These are phyloP conservation scores for Ferrisia virgata DNA, from an alignment of 2,888 invertebrate species.

Conservation along the genomic window DNA sequence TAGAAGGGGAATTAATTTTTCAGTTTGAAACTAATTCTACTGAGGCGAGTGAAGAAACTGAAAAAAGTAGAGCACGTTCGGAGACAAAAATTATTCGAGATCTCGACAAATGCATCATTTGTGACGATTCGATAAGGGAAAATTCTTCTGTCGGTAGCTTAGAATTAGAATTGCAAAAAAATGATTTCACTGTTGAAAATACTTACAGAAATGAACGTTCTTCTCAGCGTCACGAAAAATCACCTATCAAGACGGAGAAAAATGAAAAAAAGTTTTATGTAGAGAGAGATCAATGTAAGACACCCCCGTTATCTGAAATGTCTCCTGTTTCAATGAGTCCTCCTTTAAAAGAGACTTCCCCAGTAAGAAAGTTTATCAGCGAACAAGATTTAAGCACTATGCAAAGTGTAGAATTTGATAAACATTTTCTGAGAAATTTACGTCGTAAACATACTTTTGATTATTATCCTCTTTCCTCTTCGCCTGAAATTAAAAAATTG, in stretches of 20 bases:
- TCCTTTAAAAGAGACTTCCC: neutral
- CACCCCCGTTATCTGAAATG: slow-evolving; percentile 49
- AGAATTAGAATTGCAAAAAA: neutral
- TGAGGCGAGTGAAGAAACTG: neutral
- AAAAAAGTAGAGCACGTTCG: neutral
- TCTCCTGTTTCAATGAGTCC: slow-evolving; percentile 42
- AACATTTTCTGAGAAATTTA: neutral
- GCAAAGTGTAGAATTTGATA: neutral
- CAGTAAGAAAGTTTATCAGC: neutral
- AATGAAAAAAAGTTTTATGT: neutral
- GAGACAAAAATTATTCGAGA: neutral
- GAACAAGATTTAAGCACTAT: neutral
- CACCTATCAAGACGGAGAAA: neutral
- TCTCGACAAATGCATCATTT: neutral
- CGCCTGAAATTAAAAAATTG: slow-evolving; percentile 9
- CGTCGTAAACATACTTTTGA: neutral
- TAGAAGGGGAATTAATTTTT: neutral
- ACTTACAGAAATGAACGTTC: too few species aligned
- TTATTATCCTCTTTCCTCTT: neutral
- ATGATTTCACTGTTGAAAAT: neutral
- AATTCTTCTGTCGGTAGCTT: neutral
- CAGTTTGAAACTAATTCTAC: neutral
- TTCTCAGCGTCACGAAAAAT: neutral
- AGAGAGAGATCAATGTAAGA: slow-evolving; percentile 41
- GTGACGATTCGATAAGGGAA: neutral